These are phyloP conservation scores for Chalcis sispes DNA, from an alignment of 2,888 invertebrate species.

Conservation along the genomic window DNA sequence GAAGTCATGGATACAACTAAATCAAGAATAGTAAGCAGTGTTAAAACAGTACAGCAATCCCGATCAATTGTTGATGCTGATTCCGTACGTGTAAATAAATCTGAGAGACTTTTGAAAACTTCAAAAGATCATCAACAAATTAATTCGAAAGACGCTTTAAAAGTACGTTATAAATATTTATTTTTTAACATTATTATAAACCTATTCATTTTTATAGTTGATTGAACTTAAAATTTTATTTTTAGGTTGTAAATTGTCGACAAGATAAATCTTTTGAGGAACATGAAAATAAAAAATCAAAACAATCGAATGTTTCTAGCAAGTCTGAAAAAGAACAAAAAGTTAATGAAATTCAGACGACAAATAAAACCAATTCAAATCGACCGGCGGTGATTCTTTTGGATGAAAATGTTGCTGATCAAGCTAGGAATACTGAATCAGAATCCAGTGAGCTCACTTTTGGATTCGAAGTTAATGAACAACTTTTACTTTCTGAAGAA, in stretches of 20 bases:
- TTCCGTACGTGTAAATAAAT: constrained; percentile 53
- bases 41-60: constrained; percentile 40
- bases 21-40: constrained; percentile 49
- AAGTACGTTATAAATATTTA: constrained; percentile 43
- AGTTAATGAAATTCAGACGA: constrained; percentile 32
- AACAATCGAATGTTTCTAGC: constrained; percentile 55
- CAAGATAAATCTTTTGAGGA: constrained; percentile 57
- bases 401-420: constrained; percentile 76
- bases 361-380: constrained; percentile 30
- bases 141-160: constrained; percentile 52
- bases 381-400: constrained; percentile 86
- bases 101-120: constrained; percentile 61
- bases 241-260: constrained; percentile 31
- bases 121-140: constrained; percentile 63
- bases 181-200: background rate
- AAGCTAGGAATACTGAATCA: constrained; percentile 70
- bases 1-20: constrained; percentile 59
- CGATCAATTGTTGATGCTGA: constrained; percentile 48
- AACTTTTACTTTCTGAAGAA: constrained; percentile 79
- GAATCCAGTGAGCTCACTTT: constrained; percentile 84
- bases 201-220: background rate
- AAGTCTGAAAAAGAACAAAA: constrained; percentile 54
- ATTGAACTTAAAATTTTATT: background rate
- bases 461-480: constrained; percentile 88
- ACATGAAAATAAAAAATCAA: constrained; percentile 62